Evolutionary conservation across 2,797 vertebrate genomes (phyloP), one percentile per base, ranked within the genome.

Genomic region (Gymnocypris eckloni): DNA sequence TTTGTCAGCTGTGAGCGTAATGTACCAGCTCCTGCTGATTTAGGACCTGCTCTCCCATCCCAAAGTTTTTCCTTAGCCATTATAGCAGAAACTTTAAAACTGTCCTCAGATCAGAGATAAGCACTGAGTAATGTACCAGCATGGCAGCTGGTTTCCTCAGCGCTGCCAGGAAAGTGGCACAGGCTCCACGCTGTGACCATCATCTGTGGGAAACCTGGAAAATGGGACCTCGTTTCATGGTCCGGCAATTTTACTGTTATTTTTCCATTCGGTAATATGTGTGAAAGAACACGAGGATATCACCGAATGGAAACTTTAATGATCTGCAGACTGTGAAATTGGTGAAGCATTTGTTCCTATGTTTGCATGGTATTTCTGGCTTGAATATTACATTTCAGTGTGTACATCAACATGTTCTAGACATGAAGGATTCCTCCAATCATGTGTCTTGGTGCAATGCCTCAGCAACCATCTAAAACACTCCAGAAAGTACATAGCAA

Each of bases 261-360:
- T 69, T 87, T 69, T 69, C 59, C 54, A 81, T 50, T 43, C 56
- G 18, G 61, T 73, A 50, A 54, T 45, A 67, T 37, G 25, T 45
- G 18, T 59, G 69, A 78, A 66, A 75, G 54, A 6, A 3, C 67
- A 48, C 15, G 18, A 75, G 82, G 41, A 25, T 28, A 80, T 84
- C 61, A 56, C 45, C 18, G 64, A 80, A 67, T 70, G 25, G 39
- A 70, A 79, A 84, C 25, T 56, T 76, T 87, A 80, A 76, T 86
- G 78, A 87, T 67, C 59, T 76, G 69, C 54, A 76, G 59, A 61
- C 41, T 87, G 61, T 79, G 77, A 81, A 84, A 87, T 75, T 66
- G 81, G 43, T 39, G 11, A 81, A 69, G 61, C 18, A 33, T 50
- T 52, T 22, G 64, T 81, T 22, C 54, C 18, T 33, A 8, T 69